Conservation (phyloP, 2,113 vertebrate species). For the Heliornis fulica region DNA sequence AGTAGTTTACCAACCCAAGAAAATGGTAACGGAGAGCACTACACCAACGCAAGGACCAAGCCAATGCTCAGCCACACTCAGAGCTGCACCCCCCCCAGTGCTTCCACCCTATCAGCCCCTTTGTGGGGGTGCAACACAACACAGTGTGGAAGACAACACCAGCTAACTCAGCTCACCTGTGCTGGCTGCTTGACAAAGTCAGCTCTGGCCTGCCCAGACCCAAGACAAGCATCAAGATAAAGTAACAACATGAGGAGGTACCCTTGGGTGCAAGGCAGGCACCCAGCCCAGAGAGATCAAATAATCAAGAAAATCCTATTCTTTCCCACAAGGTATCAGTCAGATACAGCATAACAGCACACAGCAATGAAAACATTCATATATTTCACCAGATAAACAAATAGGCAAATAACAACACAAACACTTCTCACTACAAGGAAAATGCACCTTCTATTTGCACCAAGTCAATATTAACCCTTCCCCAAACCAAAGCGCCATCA, state of each 20-base stretch:
- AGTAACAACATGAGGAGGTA: rapidly evolving
- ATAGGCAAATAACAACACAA: rapidly evolving
- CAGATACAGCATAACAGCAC: rapidly evolving
- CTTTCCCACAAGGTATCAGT: not conserved
- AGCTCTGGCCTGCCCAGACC: no score
- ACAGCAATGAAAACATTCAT: rapidly evolving
- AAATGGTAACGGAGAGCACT: no score
- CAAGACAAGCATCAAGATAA: not conserved
- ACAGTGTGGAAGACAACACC: no score
- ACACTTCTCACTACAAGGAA: not conserved
- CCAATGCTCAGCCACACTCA: no score
- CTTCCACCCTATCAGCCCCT: no score
- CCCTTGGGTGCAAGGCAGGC: not conserved
- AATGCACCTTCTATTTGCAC: not conserved
- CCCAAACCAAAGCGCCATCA: not conserved
- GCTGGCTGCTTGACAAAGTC: no score
- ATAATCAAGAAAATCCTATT: not conserved
- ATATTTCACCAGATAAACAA: not conserved
- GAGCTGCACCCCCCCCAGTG: no score
- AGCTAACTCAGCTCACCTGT: no score
- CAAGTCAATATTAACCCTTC: not conserved
- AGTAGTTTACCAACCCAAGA: no score
- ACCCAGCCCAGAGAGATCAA: not conserved
- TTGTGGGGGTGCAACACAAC: no score
- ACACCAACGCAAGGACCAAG: no score